These are phyloP conservation scores for Xyliphius kryptos DNA, from an alignment of 2,113 vertebrate species.

Conservation along the genomic window DNA sequence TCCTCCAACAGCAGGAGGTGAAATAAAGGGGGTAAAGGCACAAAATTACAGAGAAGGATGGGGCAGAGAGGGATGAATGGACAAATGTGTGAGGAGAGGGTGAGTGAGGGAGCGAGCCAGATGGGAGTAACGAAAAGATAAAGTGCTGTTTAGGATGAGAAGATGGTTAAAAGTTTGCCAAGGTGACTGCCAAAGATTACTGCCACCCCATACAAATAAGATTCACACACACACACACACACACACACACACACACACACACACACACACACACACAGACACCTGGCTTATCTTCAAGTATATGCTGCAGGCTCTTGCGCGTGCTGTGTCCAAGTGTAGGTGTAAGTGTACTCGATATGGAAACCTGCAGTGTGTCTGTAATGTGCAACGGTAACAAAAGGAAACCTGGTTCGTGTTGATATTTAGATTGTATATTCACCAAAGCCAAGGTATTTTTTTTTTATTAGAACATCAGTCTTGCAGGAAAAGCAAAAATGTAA, in stretches of 20 bases:
- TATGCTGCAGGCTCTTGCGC: slow-evolving; percentile 43
- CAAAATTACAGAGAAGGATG: background rate
- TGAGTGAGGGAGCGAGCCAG: background rate
- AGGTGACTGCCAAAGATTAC: slow-evolving; percentile 50
- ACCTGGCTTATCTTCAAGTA: slow-evolving; percentile 27
- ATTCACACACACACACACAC: background rate
- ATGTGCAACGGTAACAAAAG: too few relatives aligned
- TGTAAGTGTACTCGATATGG: too few relatives aligned
- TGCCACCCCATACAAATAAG: slow-evolving; percentile 54
- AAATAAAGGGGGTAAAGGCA: background rate
- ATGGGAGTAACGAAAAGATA: slow-evolving; percentile 35
- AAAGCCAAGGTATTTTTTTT: too few relatives aligned
- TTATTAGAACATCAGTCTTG: too few relatives aligned
- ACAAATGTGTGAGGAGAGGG: background rate
- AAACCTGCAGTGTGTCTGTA: too few relatives aligned
- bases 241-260: slow-evolving; percentile 8
- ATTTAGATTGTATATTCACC: too few relatives aligned
- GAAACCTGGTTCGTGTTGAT: too few relatives aligned
- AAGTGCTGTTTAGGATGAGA: slow-evolving; percentile 54
- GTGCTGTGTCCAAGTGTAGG: too few relatives aligned
- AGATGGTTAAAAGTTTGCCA: slow-evolving; percentile 47
- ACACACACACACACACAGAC: too few relatives aligned
- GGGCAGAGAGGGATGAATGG: slow-evolving; percentile 5
- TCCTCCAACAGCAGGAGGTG: background rate
- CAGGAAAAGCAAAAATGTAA: too few relatives aligned